Evolutionary conservation across 1,140 invertebrate genomes (phyloP).

Genomic region (Cotesia typhae): DNA sequence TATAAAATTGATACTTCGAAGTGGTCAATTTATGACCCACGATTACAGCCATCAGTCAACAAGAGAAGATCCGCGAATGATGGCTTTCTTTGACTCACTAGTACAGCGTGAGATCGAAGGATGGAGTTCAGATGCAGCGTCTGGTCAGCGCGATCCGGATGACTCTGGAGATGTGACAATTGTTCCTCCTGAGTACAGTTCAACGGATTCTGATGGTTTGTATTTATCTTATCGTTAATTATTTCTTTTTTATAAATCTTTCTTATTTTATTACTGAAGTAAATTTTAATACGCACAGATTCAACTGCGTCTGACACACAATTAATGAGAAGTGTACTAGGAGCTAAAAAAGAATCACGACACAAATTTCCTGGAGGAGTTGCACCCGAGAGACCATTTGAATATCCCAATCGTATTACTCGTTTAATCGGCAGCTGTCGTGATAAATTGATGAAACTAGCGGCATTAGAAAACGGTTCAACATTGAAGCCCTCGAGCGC

Average conservation of each 20-base stretch:
- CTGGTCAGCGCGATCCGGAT: conserved; percentile 49
- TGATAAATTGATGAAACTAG: conserved; percentile 59
- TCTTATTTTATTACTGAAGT: background rate
- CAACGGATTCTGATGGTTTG: conserved; percentile 58
- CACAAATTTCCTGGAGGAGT: conserved; percentile 39
- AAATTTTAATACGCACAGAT: conserved; percentile 26
- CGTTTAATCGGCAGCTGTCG: conserved; percentile 58
- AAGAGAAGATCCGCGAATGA: conserved; percentile 91
- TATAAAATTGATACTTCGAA: conserved; percentile 81
- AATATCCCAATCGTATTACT: conserved; percentile 59
- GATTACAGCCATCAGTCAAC: conserved; percentile 86
- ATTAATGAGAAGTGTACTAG: conserved; percentile 41
- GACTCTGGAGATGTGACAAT: conserved; percentile 53
- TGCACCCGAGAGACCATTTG: conserved; percentile 50
- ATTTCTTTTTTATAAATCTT: conserved; percentile 20
- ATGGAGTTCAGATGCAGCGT: conserved; percentile 65
- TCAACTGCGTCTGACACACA: conserved; percentile 42
- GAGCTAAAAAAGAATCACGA: conserved; percentile 42
- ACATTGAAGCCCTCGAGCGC: conserved; percentile 10
- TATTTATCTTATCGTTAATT: conserved; percentile 24
- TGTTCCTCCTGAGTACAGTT: conserved; percentile 44
- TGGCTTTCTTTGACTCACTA: conserved; percentile 95
- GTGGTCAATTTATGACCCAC: conserved; percentile 79
- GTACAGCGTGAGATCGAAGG: conserved; percentile 90
- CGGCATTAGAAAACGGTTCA: conserved; percentile 50